Evolutionary conservation across 2,888 invertebrate genomes (phyloP).

Genomic region (Erynnis tages): DNA sequence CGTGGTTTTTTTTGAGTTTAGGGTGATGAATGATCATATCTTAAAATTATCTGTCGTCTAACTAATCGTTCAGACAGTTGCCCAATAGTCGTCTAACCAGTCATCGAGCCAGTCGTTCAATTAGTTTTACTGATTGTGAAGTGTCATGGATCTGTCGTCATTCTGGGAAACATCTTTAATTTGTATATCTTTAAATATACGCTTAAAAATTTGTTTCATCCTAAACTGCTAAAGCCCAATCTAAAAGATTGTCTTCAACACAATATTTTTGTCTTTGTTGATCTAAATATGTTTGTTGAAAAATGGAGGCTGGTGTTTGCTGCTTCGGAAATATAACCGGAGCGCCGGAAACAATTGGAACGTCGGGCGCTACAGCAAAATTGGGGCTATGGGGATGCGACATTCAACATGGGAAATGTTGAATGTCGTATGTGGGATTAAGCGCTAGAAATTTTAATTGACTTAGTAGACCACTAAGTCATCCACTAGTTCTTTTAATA

Average conservation of each 20-base stretch:
- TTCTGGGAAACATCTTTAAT: background rate
- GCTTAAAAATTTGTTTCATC: background rate
- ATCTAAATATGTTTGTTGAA: constrained; percentile 8
- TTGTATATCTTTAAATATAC: background rate
- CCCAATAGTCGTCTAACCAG: no score
- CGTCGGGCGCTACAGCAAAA: constrained; percentile 32
- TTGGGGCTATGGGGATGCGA: constrained; percentile 18
- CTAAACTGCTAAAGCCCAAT: background rate
- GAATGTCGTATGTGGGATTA: no score
- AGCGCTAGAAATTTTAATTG: no score
- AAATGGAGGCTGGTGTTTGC: constrained; percentile 11
- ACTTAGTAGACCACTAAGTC: no score
- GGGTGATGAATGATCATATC: no score
- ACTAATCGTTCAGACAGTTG: no score
- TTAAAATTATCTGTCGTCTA: no score
- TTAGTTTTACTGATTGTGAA: no score
- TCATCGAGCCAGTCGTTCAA: no score
- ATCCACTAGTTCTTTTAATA: no score
- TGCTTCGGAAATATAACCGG: constrained; percentile 41
- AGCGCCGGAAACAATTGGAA: constrained; percentile 40
- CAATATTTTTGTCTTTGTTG: constrained; percentile 5
- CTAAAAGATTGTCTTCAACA: background rate
- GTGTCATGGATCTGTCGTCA: background rate
- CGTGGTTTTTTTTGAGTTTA: no score
- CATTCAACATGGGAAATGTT: no score